Evolutionary conservation across 2,888 invertebrate genomes (phyloP), one percentile per base, ranked within the genome.

Genomic region (Stenodera caucasica): DNA sequence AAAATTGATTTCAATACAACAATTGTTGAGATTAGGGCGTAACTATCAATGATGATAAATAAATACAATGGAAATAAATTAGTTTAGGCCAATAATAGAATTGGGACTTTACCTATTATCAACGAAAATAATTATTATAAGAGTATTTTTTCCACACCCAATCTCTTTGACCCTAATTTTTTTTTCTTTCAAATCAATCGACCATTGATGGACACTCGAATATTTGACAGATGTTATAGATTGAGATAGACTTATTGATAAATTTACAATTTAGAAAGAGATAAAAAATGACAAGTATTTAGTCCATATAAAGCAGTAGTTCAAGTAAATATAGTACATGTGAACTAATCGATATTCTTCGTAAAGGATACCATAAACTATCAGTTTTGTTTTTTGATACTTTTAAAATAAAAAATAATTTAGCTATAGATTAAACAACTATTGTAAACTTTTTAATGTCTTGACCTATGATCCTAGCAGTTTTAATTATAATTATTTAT

Each of bases 151-250:
- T 64, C 70, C 78, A 77, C 77, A 73, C 77, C 77, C 73, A 73
- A 67, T 66, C 59, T 64, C 64, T 70, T 29, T 74, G 73, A 74
- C 76, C 75, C 71, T 73, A 75, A 71, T 76, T 75, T 71, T 63
- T 60, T 54, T 49, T 56, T 55, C 8, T 15, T 14, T 35, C 8
- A 21, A 45, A 45, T 45, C 21, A 21, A 45, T 45, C 45, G 45
- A 45, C 21, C 21, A 21, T 45, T 45, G 45, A 45, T 21, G 11
- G 45, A 45, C 45, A 45, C 15, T 45, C 12, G 45, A 21, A 45
- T 9, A 15, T 45, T 21, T 45, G 45, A 45, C 45, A 45, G 45
- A 21, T 45, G 18, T 45, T 18, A 11, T 15, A 18, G 11, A 45
- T 21, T 15, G 11, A 45, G 45, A 45, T 21, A 21, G 45, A n/a